These are phyloP conservation scores for Oikopleura vanhoeffeni DNA, from an alignment of 23 tunicate genomes.

Conservation along the genomic window DNA sequence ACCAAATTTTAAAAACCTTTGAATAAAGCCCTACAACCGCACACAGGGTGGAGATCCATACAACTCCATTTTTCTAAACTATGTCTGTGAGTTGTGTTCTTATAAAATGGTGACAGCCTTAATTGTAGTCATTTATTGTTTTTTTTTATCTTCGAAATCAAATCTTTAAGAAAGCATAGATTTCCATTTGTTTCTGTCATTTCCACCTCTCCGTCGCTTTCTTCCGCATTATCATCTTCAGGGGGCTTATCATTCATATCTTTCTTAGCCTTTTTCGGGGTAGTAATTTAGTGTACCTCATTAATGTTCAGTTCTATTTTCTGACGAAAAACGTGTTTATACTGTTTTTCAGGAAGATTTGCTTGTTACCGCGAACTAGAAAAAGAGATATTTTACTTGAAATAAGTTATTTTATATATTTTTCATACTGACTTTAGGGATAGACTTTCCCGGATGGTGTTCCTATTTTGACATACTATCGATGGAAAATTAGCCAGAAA, in stretches of 20 bases:
- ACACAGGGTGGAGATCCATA: not conserved
- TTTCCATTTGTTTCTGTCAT: not conserved
- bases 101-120: too few relatives aligned
- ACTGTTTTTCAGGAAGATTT: too few relatives aligned
- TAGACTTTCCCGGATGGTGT: too few relatives aligned
- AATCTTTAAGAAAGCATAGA: not conserved
- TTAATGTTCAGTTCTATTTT: not conserved
- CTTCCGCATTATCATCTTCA: not conserved
- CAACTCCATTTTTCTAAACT: not conserved
- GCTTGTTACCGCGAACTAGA: too few relatives aligned
- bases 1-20: too few relatives aligned
- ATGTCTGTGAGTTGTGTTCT: not conserved
- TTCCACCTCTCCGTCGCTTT: not conserved
- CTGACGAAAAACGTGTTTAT: too few relatives aligned
- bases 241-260: not conserved
- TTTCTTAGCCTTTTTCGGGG: not conserved
- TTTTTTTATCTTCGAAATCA: not conserved
- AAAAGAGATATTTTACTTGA: too few relatives aligned
- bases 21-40: not conserved
- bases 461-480: too few relatives aligned
- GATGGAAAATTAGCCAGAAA: too few relatives aligned
- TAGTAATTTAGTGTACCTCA: not conserved
- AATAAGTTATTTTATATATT: too few relatives aligned
- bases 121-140: not conserved
- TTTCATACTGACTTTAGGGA: too few relatives aligned